Base-by-base conservation (phyloP, 2,113 vertebrate species). In the Thalassarche chlororhynchos region DNA sequence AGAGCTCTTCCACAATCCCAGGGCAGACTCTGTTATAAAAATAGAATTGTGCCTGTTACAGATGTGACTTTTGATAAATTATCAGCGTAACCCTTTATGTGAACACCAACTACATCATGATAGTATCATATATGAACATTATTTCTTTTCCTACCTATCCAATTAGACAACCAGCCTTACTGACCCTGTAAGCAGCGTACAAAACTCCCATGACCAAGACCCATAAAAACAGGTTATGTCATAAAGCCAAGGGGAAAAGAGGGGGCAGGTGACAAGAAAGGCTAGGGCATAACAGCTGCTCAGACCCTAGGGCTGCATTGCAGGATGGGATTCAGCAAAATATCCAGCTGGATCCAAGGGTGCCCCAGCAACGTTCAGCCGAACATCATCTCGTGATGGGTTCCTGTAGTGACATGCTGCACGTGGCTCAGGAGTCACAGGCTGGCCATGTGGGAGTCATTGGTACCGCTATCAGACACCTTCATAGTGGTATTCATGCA, bases 61-160 rank as follows among this genome's bases (percentile, higher is more conserved):
- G 75, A 88, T 65, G 32, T 47, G 66, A 66, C 40, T 92, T 90
- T 14, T 62, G 42, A 85, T 62, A 90, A 84, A 90, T 90, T 86
- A 80, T 44, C 76, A 86, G 54, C 40, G 36, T 68, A 83, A 72
- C 4, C 20, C 18, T 68, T 89, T 84, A 51, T 14, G 36, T 29
- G 68, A 66, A 64, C 32, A 92, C 40, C 21, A 84, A 52, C 1
- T 5, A 49, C 40, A 86, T 77, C 71, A 46, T 17, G 19, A 69
- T 34, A 65, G 34, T 34, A 76, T 61, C 34, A 57, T 28, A 52
- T 23, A 49, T 2, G 3, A 86, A 65, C 15, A 61, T 34, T 57
- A 57, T 62, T 92, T 85, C 16, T 86, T 77, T 89, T 88, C 31
- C 40, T 88, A 10, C 17, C 14, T 66, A 7, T 32, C 34, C 14